A percentile compares a stretch with the other conserved stretches of the same genome.
Evolutionary conservation across 2,888 invertebrate genomes (phyloP).

Genomic region (Globia sparganii): DNA sequence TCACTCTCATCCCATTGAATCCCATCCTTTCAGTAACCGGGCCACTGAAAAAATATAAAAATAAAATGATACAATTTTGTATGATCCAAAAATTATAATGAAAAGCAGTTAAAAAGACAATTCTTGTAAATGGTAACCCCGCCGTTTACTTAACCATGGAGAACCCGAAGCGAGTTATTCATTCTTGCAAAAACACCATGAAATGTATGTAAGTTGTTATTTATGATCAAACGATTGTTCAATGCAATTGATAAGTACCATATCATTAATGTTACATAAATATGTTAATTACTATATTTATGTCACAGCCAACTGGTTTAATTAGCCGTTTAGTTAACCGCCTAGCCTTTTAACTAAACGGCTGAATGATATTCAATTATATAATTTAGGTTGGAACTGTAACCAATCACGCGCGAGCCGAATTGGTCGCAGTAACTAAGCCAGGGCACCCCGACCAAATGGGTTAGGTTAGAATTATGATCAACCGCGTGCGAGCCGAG

Average conservation of each 20-base stretch:
- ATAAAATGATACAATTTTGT: background rate
- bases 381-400: no score
- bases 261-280: slow-evolving; percentile 79
- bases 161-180: background rate
- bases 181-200: slow-evolving; percentile 24
- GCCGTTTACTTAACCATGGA: background rate
- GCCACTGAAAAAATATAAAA: background rate
- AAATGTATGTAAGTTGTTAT: slow-evolving; percentile 42
- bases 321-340: no score
- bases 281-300: slow-evolving; percentile 69
- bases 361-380: no score
- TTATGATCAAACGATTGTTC: slow-evolving; percentile 55
- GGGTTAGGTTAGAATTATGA: no score
- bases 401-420: no score
- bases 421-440: no score
- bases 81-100: background rate
- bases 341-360: no score
- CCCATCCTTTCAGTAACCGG: background rate
- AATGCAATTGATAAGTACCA: slow-evolving; percentile 74
- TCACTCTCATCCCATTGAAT: background rate
- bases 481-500: no score
- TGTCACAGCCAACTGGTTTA: no score
- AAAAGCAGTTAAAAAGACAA: background rate
- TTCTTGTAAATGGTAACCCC: background rate
- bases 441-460: no score